Base-by-base conservation (phyloP, 2,113 vertebrate species). In the Psophia crepitans region DNA sequence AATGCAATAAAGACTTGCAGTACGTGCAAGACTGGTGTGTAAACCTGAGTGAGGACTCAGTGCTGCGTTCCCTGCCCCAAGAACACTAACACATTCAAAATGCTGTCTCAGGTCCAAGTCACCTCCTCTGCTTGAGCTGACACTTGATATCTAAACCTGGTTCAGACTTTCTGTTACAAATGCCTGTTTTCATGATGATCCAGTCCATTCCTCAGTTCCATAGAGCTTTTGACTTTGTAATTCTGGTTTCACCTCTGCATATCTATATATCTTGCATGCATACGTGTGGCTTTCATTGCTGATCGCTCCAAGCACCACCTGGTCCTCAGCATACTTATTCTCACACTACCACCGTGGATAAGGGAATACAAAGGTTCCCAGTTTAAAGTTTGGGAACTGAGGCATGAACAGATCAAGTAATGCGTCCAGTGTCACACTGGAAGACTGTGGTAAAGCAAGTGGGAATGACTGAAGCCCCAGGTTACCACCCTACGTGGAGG, bases 321-420 rank as follows among this genome's bases (percentile, higher is more conserved):
- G 56, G 23, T 78, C 57, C 69, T 37, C 15, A 57, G 32, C 5
- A 2, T 11, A 28, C 11, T 68, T 41, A 46, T 46, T 74, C 68
- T 86, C 51, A 39, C 30, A 32, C 10, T 18, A 26, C 39, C 46
- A 3, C 63, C 0, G 0, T 7, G 49, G 49, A 41, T 23, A n/a
- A 84, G 15, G n/a, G 56, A 87, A 63, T 4, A n/a, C 17, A 87
- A 58, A 93, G 19, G 18, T 10, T 84, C 69, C 22, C 57, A 66
- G 49, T 53, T 46, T 57, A 33, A 84, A 70, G 26, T 46, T 30
- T 39, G n/a, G 43, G 58, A 88, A 82, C 8, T 8, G 68, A 87
- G 44, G 46, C 63, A 30, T 2, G 21, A 54, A 17, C 13, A 81
- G 57, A 70, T 16, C 24, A 48, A n/a, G 23, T 12, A 27, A 18